Conservation (phyloP, 2,113 vertebrate genomes). For the Labrus mixtus region DNA sequence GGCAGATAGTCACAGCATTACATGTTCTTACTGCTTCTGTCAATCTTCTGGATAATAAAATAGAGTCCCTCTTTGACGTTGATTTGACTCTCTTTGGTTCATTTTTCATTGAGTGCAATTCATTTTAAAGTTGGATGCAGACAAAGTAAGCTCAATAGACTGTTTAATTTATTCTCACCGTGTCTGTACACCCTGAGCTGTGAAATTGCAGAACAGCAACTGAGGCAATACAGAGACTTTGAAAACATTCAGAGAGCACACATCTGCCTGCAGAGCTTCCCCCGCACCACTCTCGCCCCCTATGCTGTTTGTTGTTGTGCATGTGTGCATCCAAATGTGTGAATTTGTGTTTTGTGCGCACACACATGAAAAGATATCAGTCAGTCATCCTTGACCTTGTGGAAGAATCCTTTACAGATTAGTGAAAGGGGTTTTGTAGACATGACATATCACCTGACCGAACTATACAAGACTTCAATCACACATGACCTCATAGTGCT, state of each 20-base stretch:
- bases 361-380: slow-evolving; percentile 18
- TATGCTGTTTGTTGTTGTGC: slow-evolving; percentile 32
- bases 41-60: slow-evolving; percentile 3
- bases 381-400: slow-evolving; percentile 60
- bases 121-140: slow-evolving; percentile 64
- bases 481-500: slow-evolving; percentile 31
- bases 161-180: slow-evolving; percentile 68
- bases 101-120: slow-evolving; percentile 49
- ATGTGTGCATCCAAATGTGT: slow-evolving; percentile 25
- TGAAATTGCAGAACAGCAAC: slow-evolving; percentile 73
- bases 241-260: slow-evolving; percentile 48
- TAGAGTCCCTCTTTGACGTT: not conserved
- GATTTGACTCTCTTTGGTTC: slow-evolving; percentile 36
- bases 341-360: slow-evolving; percentile 6
- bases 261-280: slow-evolving; percentile 50
- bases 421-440: slow-evolving; percentile 20
- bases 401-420: slow-evolving; percentile 38
- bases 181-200: slow-evolving; percentile 67
- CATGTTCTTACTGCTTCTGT: not conserved
- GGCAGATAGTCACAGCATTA: not conserved
- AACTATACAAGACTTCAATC: slow-evolving; percentile 57
- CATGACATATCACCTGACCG: slow-evolving; percentile 34
- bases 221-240: slow-evolving; percentile 48
- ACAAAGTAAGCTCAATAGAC: slow-evolving; percentile 67
- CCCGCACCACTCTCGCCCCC: not conserved